phyloP scores from a whole-genome alignment of 2,797 vertebrate genomes.

The Podarcis lilfordi region DNA sequence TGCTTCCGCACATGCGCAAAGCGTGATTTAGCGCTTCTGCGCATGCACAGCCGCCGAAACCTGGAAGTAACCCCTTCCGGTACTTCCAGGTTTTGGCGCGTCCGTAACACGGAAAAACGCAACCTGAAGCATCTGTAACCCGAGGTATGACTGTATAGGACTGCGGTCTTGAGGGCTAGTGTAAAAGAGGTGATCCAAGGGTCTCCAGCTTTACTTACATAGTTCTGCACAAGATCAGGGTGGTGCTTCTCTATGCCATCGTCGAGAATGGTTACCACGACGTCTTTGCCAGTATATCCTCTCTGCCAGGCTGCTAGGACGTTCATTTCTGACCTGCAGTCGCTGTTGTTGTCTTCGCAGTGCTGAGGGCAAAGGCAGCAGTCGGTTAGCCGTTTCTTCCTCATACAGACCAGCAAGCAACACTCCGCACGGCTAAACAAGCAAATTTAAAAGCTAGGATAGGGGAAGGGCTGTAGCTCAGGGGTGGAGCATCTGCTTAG shows the following conservation, averaged over 20 bases:
- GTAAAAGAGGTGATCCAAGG: not conserved
- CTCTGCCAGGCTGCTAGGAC: constrained; percentile 81
- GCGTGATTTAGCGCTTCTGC: too few species aligned
- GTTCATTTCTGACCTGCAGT: constrained; percentile 83
- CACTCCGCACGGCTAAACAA: not conserved
- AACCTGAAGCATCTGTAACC: too few species aligned
- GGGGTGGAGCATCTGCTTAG: too few species aligned
- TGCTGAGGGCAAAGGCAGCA: constrained; percentile 66
- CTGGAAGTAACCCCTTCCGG: too few species aligned
- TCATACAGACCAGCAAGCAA: not conserved
- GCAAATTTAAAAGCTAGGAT: not conserved
- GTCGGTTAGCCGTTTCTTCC: not conserved
- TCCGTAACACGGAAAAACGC: too few species aligned
- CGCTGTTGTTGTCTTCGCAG: constrained; percentile 76
- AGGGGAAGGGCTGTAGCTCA: too few species aligned
- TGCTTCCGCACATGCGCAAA: too few species aligned
- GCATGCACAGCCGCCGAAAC: too few species aligned
- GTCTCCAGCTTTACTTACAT: constrained; percentile 69
- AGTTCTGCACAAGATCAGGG: constrained; percentile 81
- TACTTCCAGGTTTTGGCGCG: too few species aligned
- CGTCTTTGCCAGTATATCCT: constrained; percentile 81
- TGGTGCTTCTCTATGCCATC: constrained; percentile 83
- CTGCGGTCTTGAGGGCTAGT: too few species aligned
- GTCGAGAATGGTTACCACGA: constrained; percentile 83
- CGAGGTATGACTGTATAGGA: too few species aligned